Percentiles rank a stretch among this genome's conserved stretches.
phyloP scores from a whole-genome alignment of 2,797 vertebrate genomes.

The Coregonus ussuriensis region DNA sequence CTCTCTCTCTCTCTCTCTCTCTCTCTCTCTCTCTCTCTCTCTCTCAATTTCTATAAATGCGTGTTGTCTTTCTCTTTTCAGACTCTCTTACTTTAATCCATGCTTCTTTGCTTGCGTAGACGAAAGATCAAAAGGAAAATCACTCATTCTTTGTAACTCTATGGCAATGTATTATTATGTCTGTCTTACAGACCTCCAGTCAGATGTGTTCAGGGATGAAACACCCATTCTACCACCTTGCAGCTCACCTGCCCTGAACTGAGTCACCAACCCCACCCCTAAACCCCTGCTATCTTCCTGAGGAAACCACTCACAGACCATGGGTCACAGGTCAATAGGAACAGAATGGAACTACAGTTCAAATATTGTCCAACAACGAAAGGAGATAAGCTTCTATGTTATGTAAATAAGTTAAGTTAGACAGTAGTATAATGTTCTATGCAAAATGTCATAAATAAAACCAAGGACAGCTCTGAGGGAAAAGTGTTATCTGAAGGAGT shows the following conservation, averaged over 20 bases:
- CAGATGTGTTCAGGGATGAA: slow-evolving; percentile 74
- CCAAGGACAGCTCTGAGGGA: neutral
- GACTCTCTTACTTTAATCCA: neutral
- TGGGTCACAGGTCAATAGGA: neutral
- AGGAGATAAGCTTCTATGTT: neutral
- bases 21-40: neutral
- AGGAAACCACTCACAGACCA: slow-evolving; percentile 23
- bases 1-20: neutral
- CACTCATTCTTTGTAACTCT: neutral
- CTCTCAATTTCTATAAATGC: neutral
- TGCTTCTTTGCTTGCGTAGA: neutral
- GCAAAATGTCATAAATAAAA: neutral
- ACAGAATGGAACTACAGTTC: neutral
- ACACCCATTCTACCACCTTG: slow-evolving; percentile 74
- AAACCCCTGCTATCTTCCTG: neutral
- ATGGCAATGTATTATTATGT: neutral
- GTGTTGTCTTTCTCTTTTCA: neutral
- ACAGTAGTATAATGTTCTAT: neutral
- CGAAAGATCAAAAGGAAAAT: neutral
- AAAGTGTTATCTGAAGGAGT: neutral
- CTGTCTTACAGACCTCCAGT: slow-evolving; percentile 69
- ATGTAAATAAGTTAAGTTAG: neutral
- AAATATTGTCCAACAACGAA: neutral
- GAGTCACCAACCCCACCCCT: slow-evolving; percentile 20
- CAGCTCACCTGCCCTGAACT: slow-evolving; percentile 69